Conservation (phyloP, 2,113 vertebrate genomes). For the Ondatra zibethicus region DNA sequence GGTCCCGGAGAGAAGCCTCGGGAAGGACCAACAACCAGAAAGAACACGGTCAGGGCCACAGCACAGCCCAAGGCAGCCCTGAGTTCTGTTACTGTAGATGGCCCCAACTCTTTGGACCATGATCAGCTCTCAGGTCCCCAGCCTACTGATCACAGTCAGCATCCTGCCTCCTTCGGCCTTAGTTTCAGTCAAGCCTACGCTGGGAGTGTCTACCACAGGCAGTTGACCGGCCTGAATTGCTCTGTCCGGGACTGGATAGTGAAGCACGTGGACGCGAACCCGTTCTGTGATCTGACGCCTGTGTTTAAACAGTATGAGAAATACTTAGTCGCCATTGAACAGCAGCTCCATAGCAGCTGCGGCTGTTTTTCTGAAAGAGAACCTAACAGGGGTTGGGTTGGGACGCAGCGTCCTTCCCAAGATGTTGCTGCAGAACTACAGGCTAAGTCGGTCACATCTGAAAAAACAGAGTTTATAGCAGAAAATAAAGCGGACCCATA, state of each 20-base stretch:
- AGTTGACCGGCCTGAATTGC: conserved; percentile 95
- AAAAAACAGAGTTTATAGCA: conserved; percentile 57
- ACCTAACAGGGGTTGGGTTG: conserved; percentile 21
- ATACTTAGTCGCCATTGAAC: conserved; percentile 92
- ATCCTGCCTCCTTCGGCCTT: conserved; percentile 71
- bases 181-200: not conserved
- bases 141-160: conserved; percentile 85
- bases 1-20: conserved; percentile 87
- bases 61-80: conserved; percentile 76
- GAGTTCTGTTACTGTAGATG: conserved; percentile 87
- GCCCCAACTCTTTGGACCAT: conserved; percentile 76
- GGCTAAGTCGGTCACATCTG: conserved; percentile 61
- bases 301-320: conserved; percentile 97
- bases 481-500: conserved; percentile 68
- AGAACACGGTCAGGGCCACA: conserved; percentile 76
- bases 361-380: conserved; percentile 67
- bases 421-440: conserved; percentile 64
- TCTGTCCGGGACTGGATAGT: conserved; percentile 97
- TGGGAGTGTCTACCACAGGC: conserved; percentile 90
- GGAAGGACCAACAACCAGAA: conserved; percentile 91
- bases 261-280: conserved; percentile 95
- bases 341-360: conserved; percentile 82
- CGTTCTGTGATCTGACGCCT: conserved; percentile 95
- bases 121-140: conserved; percentile 77
- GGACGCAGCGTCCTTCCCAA: not conserved